Evolutionary conservation across 2,888 invertebrate species (phyloP).

Genomic region (Salticus scenicus): DNA sequence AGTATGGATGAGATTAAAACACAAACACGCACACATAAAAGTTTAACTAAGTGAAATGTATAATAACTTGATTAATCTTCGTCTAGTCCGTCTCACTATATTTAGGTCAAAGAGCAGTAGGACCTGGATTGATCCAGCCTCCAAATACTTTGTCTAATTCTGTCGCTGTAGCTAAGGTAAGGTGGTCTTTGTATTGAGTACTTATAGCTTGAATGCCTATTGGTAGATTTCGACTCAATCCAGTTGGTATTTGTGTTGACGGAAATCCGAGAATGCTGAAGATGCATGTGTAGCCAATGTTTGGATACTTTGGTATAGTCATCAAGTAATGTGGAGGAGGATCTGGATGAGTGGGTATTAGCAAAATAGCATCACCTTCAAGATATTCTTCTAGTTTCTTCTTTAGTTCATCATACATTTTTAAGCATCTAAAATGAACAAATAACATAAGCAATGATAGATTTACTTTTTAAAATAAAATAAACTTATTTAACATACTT

Average conservation of each 20-base stretch:
- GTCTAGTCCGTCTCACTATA: too few species aligned
- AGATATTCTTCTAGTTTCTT: conserved; percentile 26
- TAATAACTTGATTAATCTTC: too few species aligned
- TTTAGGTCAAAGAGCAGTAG: conserved; percentile 7
- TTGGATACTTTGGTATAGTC: conserved; percentile 85
- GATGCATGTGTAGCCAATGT: conserved; percentile 89
- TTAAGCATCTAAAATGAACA: conserved; percentile 4
- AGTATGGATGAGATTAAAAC: too few species aligned
- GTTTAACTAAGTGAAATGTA: too few species aligned
- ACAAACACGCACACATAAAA: too few species aligned
- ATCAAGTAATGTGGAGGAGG: conserved; percentile 92
- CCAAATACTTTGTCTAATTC: conserved; percentile 87
- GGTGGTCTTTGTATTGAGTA: conserved; percentile 81
- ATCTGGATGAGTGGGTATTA: conserved; percentile 92
- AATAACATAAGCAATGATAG: too few species aligned
- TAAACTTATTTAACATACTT: too few species aligned
- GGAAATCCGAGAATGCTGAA: conserved; percentile 92
- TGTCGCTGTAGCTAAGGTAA: conserved; percentile 86
- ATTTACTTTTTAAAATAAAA: too few species aligned
- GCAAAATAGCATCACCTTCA: conserved; percentile 84
- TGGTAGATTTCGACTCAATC: conserved; percentile 84
- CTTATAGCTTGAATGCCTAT: conserved; percentile 83
- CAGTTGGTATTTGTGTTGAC: conserved; percentile 88
- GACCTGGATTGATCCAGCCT: conserved; percentile 81
- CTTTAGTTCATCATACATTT: conserved; percentile 8